Conservation (phyloP, 2,888 invertebrate genomes). For the Vanessa cardui region DNA sequence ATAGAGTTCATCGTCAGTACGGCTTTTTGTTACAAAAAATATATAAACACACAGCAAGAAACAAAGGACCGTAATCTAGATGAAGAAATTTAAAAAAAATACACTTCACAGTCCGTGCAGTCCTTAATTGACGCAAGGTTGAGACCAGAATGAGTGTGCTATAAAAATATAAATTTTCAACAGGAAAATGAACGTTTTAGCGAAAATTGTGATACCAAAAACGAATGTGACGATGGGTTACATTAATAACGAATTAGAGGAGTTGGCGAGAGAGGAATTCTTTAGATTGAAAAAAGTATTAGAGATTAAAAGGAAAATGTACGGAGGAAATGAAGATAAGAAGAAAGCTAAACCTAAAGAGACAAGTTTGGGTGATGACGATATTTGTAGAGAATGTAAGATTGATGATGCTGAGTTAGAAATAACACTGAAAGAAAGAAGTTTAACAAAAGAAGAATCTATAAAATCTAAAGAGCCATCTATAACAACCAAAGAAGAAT, state of each 20-base stretch:
- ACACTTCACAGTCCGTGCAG: conserved; percentile 44
- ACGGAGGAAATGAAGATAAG: conserved; percentile 20
- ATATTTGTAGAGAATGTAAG: conserved; percentile 23
- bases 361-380: neutral
- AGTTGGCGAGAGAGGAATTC: conserved; percentile 52
- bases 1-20: conserved; percentile 12
- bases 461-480: conserved; percentile 4
- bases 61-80: conserved; percentile 6
- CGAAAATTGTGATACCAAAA: conserved; percentile 53
- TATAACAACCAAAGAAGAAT: conserved; percentile 26
- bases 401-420: conserved; percentile 5
- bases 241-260: conserved; percentile 50
- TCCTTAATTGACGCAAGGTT: conserved; percentile 48
- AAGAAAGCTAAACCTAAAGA: conserved; percentile 29
- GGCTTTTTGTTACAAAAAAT: conserved; percentile 1
- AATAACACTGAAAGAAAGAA: conserved; percentile 14
- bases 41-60: neutral
- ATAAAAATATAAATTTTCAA: conserved; percentile 40
- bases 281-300: conserved; percentile 52
- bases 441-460: conserved; percentile 21
- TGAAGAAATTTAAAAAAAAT: neutral
- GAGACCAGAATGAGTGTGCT: conserved; percentile 42
- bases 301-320: conserved; percentile 44
- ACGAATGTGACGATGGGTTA: conserved; percentile 48
- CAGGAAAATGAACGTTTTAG: conserved; percentile 55